Conservation (phyloP, 2,888 invertebrate species). For the Noctua comes region DNA sequence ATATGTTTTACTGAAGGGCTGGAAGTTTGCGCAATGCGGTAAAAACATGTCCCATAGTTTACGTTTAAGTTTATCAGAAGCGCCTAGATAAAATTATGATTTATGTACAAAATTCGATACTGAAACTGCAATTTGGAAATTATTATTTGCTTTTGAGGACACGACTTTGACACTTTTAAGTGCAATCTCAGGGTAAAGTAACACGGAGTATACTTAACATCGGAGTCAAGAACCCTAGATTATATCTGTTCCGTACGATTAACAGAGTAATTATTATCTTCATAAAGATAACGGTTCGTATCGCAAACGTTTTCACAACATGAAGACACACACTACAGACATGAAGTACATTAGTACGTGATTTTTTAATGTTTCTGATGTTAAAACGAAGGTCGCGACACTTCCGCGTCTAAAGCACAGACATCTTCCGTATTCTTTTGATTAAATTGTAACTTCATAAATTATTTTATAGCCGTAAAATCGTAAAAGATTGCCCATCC, state of each 20-base stretch:
- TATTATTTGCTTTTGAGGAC: not conserved
- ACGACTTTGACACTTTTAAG: constrained; percentile 21
- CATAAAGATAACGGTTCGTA: constrained; percentile 58
- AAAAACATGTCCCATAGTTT: constrained; percentile 30
- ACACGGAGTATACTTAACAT: constrained; percentile 1
- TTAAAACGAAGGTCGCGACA: constrained; percentile 69
- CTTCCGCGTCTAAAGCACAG: constrained; percentile 71
- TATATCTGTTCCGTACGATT: constrained; percentile 48
- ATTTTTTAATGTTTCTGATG: constrained; percentile 70
- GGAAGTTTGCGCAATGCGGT: constrained; percentile 57
- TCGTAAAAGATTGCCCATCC: constrained; percentile 25
- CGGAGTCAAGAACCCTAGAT: constrained; percentile 46
- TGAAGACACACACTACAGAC: constrained; percentile 25
- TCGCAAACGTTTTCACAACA: constrained; percentile 68
- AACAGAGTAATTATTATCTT: constrained; percentile 57
- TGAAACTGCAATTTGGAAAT: not conserved
- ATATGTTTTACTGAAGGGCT: constrained; percentile 40
- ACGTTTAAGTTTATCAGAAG: not conserved
- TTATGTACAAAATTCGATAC: not conserved
- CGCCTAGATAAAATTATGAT: not conserved
- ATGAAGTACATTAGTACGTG: constrained; percentile 69
- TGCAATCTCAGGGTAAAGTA: not conserved
- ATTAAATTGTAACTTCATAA: constrained; percentile 46
- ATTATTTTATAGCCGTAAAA: constrained; percentile 38
- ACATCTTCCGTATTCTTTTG: constrained; percentile 70